Base-by-base conservation (phyloP, 2,113 vertebrate genomes). In the Bagarius yarrelli region DNA sequence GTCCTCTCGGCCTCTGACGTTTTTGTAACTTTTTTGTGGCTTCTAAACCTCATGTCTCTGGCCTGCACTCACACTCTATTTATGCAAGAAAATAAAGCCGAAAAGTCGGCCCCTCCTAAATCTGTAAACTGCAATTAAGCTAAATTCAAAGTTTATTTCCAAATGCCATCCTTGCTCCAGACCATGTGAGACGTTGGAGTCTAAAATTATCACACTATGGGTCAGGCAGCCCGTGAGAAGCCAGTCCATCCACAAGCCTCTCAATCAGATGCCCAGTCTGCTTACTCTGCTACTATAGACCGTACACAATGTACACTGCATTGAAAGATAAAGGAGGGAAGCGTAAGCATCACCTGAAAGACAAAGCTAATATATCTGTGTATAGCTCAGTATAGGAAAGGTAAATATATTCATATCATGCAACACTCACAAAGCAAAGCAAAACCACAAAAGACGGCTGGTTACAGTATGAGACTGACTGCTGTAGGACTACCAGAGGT, bases 171-270 rank as follows among this genome's bases (percentile, higher is more conserved):
- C 84, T 90, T 85, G 88, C 90, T 93, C 92, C 92, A 92, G 92
- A 93, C 91, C 91, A 93, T 92, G 91, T 91, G 91, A 94, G 89
- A 92, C 88, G 87, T 87, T 90, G 69, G 44, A 86, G 88, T 91
- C 91, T 93, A 92, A 92, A 94, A 93, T 94, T 92, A 92, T 92
- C 90, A 92, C 93, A 94, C 91, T 85, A 91, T 92, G 90, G 92
- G 91, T 91, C 90, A 88, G 89, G 83, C 88, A 84, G 88, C 89
- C 88, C 89, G 89, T 83, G 89, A 81, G 81, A 86, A 92, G 88
- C 87, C 88, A 90, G 84, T 79, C 61, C 64, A 85, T 66, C 80
- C 83, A 87, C 86, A 84, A 83, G 88, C 84, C 89, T 89, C 81
- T 87, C n/a, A 8, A 56, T 34, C 60, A 55, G 30, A 23, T 55